phyloP scores from a whole-genome alignment of 2,888 invertebrate genomes.

The Eupithecia pulchellata region DNA sequence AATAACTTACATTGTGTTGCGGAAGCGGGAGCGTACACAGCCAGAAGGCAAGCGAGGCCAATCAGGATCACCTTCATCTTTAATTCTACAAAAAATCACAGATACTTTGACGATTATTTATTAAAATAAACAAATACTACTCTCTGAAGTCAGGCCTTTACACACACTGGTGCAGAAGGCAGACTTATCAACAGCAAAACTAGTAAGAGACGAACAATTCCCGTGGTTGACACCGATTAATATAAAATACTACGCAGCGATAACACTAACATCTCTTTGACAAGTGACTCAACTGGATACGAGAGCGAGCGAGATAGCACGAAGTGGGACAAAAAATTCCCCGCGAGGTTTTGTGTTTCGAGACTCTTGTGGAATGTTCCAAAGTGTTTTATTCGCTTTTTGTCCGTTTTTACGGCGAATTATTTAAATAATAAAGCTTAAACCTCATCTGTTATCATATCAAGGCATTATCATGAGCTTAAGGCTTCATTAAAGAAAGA shows the following conservation, averaged over 20 bases:
- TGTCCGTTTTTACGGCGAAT: neutral
- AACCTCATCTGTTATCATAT: neutral
- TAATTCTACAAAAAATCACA: conserved; percentile 75
- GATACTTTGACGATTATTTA: conserved; percentile 75
- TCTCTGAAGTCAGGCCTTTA: conserved; percentile 89
- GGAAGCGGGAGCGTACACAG: conserved; percentile 78
- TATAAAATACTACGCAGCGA: conserved; percentile 79
- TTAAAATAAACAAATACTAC: conserved; percentile 55
- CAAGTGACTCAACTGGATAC: conserved; percentile 65
- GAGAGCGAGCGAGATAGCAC: conserved; percentile 66
- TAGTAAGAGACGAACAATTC: conserved; percentile 64
- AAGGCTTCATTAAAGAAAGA: conserved; percentile 20
- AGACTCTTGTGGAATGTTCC: conserved; percentile 61
- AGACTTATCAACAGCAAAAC: conserved; percentile 77
- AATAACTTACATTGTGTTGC: conserved; percentile 89
- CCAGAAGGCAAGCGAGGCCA: conserved; percentile 79
- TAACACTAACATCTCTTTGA: conserved; percentile 75
- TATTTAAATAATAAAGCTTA: conserved; percentile 10
- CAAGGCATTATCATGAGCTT: neutral
- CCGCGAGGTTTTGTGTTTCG: conserved; percentile 80
- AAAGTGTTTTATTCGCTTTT: conserved; percentile 35
- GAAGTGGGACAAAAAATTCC: conserved; percentile 56
- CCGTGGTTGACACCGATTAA: conserved; percentile 65
- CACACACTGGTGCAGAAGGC: conserved; percentile 97
- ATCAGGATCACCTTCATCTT: conserved; percentile 86